Evolutionary conservation across 1,140 invertebrate species (phyloP).

Genomic region (Reticulitermes speratus): DNA sequence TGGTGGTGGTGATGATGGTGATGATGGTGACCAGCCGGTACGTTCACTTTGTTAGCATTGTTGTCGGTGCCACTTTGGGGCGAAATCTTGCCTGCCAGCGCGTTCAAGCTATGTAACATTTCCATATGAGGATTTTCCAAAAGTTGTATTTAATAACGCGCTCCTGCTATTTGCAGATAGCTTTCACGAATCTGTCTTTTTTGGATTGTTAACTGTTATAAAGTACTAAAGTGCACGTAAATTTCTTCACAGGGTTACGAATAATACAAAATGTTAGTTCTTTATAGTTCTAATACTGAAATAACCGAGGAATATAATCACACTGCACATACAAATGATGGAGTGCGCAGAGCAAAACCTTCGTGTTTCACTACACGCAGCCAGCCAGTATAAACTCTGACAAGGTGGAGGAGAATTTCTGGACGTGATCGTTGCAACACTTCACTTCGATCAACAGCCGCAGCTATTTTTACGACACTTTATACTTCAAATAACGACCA

Average conservation of each 20-base stretch:
- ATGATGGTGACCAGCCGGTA: not conserved
- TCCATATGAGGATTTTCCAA: slow-evolving; percentile 32
- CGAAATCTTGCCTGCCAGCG: slow-evolving; percentile 40
- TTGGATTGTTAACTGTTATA: not conserved
- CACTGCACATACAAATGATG: not conserved
- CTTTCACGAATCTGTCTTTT: not conserved
- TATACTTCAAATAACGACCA: not conserved
- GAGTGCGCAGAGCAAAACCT: not conserved
- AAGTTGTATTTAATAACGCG: not conserved
- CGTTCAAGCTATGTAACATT: slow-evolving; percentile 38
- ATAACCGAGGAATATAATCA: too few species aligned
- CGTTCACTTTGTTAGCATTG: slow-evolving; percentile 29
- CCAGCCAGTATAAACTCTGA: not conserved
- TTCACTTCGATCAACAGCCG: not conserved
- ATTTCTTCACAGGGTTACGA: not conserved
- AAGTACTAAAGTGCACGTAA: not conserved
- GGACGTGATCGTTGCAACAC: not conserved
- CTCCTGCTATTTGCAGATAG: not conserved
- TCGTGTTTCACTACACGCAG: not conserved
- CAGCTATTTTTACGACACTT: not conserved
- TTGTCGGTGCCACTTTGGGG: slow-evolving; percentile 36
- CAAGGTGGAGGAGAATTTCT: not conserved
- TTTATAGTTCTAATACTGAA: not conserved
- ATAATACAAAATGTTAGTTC: not conserved
- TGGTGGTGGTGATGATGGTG: slow-evolving; percentile 25